Base-by-base conservation (phyloP, 1,140 invertebrate species). In the Liolophura sinensis region DNA sequence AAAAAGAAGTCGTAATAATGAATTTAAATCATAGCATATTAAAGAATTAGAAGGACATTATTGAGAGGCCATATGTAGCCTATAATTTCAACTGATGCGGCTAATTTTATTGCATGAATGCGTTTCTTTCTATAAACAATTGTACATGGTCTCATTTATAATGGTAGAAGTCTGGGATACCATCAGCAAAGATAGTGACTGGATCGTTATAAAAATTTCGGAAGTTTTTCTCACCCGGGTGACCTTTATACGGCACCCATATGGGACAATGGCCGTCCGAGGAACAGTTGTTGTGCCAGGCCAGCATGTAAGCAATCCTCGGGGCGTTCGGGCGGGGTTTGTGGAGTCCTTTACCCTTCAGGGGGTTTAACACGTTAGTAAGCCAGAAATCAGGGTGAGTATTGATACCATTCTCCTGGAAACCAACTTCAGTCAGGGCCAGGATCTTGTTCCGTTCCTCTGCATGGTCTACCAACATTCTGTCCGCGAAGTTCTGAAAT, bases 391-490 rank as follows among this genome's bases (percentile, higher is more conserved):
- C 20, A 22, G 55, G 55, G 31, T 25, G 22, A 3, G 15, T 5
- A 12, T 57, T 20, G 12, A 57, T 57, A 25, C 31, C 18, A 24
- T 57, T 57, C 1, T 12, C 12, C 15, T 6, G 18, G 31, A 57
- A 57, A 24, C 55, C 55, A 18, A 57, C 55, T 57, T 57, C 55
- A 18, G 55, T 57, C 31, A 57, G 31, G 22, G 55, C 55, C 1
- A 20, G 55, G 15, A 57, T 57, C 22, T 57, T 57, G 15, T 57
- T 15, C 18, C 22, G 16, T 15, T 22, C 16, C 31, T 57, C 55
- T 22, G 22, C 31, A 24, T 57, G 31, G 22, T 12, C 14, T 25
- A 57, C 55, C 22, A 57, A 22, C 22, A 57, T 16, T 16, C 18
- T 15, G 31, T 57, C 55, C 22, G 31, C 55, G 22, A 57, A 57